Base-by-base conservation (phyloP, 1,140 invertebrate species). In the Pygmarrhopalites habei region DNA sequence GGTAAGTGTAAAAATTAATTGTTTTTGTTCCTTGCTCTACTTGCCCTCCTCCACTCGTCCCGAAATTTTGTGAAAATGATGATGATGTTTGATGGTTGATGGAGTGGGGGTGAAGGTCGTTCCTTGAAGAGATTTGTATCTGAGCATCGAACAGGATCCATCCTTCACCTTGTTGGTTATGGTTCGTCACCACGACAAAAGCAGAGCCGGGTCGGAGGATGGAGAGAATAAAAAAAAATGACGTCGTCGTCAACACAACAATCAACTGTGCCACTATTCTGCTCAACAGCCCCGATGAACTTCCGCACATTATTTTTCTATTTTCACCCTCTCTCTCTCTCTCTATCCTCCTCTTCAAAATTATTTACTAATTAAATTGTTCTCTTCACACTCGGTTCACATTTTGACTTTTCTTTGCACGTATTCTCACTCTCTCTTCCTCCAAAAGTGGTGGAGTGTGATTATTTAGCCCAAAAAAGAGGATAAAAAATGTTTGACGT, bases 121-220 rank as follows among this genome's bases (percentile, higher is more conserved):
- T 59, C 53, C 25, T 57, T 41, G 5, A n/a, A n/a, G 19, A 32
- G 44, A 58, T 47, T 19, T 51, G 39, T 26, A 70, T 55, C 39
- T 65, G 56, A 15, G 69, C 56, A 63, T 70, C 66, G 61, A 70
- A 70, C 15, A 70, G 59, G 30, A 67, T 51, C 59, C 56, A 66
- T n/a, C 64, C 69, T 64, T 67, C 69, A 35, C 5, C 32, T 10
- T 47, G 43, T 49, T 28, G 51, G 25, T 58, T 62, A 28, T 64
- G 56, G 58, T 70, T 59, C 28, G 58, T 60, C 21, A 70, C 49
- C 19, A 70, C 53, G 1, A 70, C 68, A 49, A 70, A 64, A 32
- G 43, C 35, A 44, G 60, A 32, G 56, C 51, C 56, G 21, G 49
- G 1, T 51, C 41, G 47, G n/a, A 23, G 7, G 2, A 23, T 26